A percentile compares a stretch with the other conserved stretches of the same genome.
Conservation (phyloP, 2,888 invertebrate species). For the Suillia variegata region DNA sequence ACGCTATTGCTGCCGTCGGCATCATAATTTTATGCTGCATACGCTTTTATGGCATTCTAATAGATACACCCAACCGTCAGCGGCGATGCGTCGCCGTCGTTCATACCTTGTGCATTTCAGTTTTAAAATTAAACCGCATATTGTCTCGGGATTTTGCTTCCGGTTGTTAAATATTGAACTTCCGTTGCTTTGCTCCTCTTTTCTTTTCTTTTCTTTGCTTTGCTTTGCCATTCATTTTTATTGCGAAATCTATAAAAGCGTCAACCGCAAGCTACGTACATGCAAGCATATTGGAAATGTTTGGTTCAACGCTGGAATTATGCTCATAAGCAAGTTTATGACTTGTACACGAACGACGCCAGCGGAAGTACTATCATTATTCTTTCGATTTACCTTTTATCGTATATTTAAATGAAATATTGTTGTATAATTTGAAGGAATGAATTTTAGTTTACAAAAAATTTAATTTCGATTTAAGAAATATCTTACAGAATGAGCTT, state of each 20-base stretch:
- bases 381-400: constrained; percentile 1
- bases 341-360: not conserved
- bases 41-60: constrained; percentile 42
- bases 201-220: constrained; percentile 4
- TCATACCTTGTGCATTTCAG: not conserved
- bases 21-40: constrained; percentile 43
- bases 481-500: no score
- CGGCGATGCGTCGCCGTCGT: not conserved
- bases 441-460: no score
- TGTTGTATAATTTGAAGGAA: no score
- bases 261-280: constrained; percentile 9
- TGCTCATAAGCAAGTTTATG: constrained; percentile 5
- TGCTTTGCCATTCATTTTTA: constrained; percentile 6
- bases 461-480: no score
- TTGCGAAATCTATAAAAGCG: constrained; percentile 10
- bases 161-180: constrained; percentile 33
- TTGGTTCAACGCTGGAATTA: not conserved
- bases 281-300: not conserved
- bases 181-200: constrained; percentile 10
- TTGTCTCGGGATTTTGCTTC: constrained; percentile 31
- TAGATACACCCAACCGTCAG: constrained; percentile 18
- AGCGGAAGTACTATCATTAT: not conserved
- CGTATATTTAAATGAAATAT: no score
- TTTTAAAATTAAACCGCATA: constrained; percentile 36
- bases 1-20: constrained; percentile 13